These are phyloP conservation scores for Seira ritae DNA, from an alignment of 2,888 invertebrate genomes.

Conservation along the genomic window DNA sequence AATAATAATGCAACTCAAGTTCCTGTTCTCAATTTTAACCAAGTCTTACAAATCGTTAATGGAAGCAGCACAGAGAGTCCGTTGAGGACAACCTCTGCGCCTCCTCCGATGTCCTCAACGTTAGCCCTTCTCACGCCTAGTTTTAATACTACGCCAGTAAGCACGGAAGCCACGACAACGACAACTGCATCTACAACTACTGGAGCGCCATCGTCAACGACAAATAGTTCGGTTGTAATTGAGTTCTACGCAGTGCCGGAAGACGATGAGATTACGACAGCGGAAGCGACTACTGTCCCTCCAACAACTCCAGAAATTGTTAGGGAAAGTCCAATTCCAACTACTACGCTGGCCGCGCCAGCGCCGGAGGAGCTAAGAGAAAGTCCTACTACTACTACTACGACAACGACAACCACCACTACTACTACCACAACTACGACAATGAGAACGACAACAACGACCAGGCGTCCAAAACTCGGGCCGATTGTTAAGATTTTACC, in stretches of 20 bases:
- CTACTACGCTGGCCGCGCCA: slow-evolving; percentile 9
- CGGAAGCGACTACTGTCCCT: background rate
- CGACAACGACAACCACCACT: slow-evolving; percentile 22
- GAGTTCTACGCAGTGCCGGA: background rate
- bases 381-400: background rate
- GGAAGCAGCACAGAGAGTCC: background rate
- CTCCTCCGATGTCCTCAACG: background rate
- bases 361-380: slow-evolving; percentile 28
- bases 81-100: background rate
- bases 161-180: background rate
- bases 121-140: background rate
- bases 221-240: background rate
- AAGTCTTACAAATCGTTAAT: slow-evolving; percentile 35
- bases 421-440: slow-evolving; percentile 40
- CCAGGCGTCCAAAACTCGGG: slow-evolving; percentile 45
- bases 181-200: background rate
- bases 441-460: slow-evolving; percentile 9
- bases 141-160: background rate
- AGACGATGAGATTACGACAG: background rate
- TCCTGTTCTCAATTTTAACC: slow-evolving; percentile 29
- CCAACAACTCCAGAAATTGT: slow-evolving; percentile 15
- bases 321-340: slow-evolving; percentile 9
- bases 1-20: slow-evolving; percentile 10
- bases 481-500: slow-evolving; percentile 57
- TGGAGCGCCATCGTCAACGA: slow-evolving; percentile 2